Conservation (phyloP, 2,113 vertebrate genomes). For the Raja brachyura region DNA sequence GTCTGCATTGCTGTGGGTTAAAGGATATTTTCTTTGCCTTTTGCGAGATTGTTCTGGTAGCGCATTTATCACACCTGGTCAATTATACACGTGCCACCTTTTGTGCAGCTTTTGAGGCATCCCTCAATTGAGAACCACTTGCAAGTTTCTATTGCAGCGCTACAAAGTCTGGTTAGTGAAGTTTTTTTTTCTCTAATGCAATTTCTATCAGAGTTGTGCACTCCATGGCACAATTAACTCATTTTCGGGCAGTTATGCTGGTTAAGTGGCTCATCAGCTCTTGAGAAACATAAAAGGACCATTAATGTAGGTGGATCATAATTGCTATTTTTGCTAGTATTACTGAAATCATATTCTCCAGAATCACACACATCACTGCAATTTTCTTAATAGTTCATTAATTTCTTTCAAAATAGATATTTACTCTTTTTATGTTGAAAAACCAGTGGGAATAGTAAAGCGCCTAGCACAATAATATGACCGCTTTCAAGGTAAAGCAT, state of each 20-base stretch:
- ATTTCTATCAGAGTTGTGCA: slow-evolving; percentile 16
- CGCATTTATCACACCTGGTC: background rate
- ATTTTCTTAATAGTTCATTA: slow-evolving; percentile 15
- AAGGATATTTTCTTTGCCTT: background rate
- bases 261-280: slow-evolving; percentile 15
- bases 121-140: background rate
- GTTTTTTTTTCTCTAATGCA: background rate
- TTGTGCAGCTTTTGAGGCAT: background rate
- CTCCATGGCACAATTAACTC: background rate
- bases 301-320: slow-evolving; percentile 6
- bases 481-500: background rate
- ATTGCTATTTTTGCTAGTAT: background rate
- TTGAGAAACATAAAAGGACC: slow-evolving; percentile 34
- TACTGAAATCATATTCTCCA: slow-evolving; percentile 18
- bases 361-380: background rate
- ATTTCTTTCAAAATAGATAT: slow-evolving; percentile 1
- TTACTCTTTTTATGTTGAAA: background rate
- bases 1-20: background rate
- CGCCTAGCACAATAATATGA: background rate
- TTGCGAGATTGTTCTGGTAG: background rate
- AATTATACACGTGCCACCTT: background rate
- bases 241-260: slow-evolving; percentile 17
- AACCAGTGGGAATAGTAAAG: background rate
- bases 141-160: background rate
- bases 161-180: background rate